Base-by-base conservation (phyloP, 1,140 invertebrate genomes). In the Odontomachus brunneus region DNA sequence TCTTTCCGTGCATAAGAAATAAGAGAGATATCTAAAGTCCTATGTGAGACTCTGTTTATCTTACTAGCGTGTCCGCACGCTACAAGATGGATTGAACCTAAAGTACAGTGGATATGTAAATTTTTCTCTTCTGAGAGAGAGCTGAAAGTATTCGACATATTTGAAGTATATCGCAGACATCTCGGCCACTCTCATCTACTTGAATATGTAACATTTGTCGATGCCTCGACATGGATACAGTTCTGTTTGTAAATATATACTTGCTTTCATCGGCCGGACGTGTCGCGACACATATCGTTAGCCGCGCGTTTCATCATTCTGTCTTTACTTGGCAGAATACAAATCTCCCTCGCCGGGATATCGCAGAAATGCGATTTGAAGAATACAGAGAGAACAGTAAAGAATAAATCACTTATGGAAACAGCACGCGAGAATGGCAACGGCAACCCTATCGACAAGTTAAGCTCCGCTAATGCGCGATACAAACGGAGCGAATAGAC, bases 161-260 rank as follows among this genome's bases (percentile, higher is more conserved):
- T 14, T n/a, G n/a, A n/a, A 48, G 63, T 51, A 9, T 15, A n/a
- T 22, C 24, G 26, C 14, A 60, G n/a, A 33, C 12, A 48, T 24
- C 15, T 1, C 44, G 24, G 26, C 24, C 51, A 48, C 73, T 19
- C 29, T 38, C 73, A 38, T 63, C 48, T 65, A 76, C 48, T 66
- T 66, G 60, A 76, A 76, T 66, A 76, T 53, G 60, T 76, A 76
- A 76, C 29, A 63, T 38, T 65, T 26, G 14, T 22, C 59, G 73
- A 65, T 76, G 48, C 29, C 66, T 53, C 29, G 62, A 1, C 60
- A 65, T 59, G 44, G n/a, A 51, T n/a, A n/a, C 19, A 19, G 60
- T 38, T 53, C 74, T 76, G 62, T 76, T 76, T 76, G 60, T 76
- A 76, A 76, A 76, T 66, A 76, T 44, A 38, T 53, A 76, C 44